Evolutionary conservation across 2,797 vertebrate genomes (phyloP), one percentile per base, ranked within the genome.

Genomic region (Leptodactylus fallax): DNA sequence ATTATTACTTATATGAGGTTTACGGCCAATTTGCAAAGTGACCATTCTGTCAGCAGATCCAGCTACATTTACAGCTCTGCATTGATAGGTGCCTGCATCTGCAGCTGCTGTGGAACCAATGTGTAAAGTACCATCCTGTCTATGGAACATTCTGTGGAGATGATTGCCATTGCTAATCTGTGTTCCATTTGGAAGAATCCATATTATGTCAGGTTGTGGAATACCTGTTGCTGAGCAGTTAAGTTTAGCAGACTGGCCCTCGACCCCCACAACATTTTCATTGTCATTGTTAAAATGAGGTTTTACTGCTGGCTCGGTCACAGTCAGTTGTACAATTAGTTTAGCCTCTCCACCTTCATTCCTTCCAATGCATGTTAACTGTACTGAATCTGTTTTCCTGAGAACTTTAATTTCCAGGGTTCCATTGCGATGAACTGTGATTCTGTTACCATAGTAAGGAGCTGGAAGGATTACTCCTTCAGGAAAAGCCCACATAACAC

Each of bases 331-430:
- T 9, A 99, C 95, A 1, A 93, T 63, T 80, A 98, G 87, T 76
- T 93, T 93, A 0, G 96, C 96, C 58, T 99, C 98, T 0, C 98
- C 98, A 0, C 96, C 98, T 91, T 98, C 97, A 0, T 97, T 99
- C 13, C 96, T 95, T 0, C 95, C 97, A 0, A 99, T 93, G 82
- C 98, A 99, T 19, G 90, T 87, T 7, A 99, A 94, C 72, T 94
- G 94, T 13, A 94, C 95, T 0, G 96, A 94, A 3, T 99, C 97
- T 0, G 93, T 94, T 78, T 82, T 92, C 55, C 94, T 93, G 49
- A 96, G 87, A 0, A 91, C 94, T 19, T 90, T 93, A 69, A 99
- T 96, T 83, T 99, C 97, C 91, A 99, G 87, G 0, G 97, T 97
- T 0, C 98, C 98, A 0, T 99, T 99, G 16, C 79, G 93, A 83